Conservation (phyloP, 1,140 invertebrate species). For the Nebria ingens region DNA sequence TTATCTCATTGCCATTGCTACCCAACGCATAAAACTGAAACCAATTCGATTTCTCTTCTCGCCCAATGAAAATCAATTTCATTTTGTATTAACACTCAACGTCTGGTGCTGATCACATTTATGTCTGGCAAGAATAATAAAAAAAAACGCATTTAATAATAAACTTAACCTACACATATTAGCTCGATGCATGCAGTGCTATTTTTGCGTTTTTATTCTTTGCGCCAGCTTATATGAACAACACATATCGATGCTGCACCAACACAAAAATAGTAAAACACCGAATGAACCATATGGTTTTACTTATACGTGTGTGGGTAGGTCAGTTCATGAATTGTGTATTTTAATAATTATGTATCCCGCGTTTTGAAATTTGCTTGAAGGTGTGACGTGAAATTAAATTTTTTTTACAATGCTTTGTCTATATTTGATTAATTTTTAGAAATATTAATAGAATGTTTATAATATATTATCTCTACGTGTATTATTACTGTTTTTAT, state of each 20-base stretch:
- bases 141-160: neutral
- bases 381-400: neutral
- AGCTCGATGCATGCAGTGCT: too few species aligned
- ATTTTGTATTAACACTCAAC: neutral
- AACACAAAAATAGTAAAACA: slow-evolving; percentile 1
- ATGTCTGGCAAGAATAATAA: too few species aligned
- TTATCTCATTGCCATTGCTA: too few species aligned
- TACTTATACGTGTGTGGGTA: neutral
- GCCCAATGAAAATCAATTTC: neutral
- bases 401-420: too few species aligned
- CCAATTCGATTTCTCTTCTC: neutral
- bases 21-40: neutral
- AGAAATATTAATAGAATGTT: too few species aligned
- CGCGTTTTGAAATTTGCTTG: neutral
- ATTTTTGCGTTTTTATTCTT: too few species aligned
- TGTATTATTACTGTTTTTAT: too few species aligned
- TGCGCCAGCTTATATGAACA: too few species aligned
- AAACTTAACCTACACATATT: neutral
- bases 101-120: neutral
- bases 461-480: too few species aligned
- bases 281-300: neutral
- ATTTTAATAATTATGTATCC: slow-evolving; percentile 1
- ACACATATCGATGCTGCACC: too few species aligned
- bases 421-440: too few species aligned
- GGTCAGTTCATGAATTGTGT: neutral